These are phyloP conservation scores for Vulpes lagopus DNA, from an alignment of 2,113 vertebrate species.

Conservation along the genomic window DNA sequence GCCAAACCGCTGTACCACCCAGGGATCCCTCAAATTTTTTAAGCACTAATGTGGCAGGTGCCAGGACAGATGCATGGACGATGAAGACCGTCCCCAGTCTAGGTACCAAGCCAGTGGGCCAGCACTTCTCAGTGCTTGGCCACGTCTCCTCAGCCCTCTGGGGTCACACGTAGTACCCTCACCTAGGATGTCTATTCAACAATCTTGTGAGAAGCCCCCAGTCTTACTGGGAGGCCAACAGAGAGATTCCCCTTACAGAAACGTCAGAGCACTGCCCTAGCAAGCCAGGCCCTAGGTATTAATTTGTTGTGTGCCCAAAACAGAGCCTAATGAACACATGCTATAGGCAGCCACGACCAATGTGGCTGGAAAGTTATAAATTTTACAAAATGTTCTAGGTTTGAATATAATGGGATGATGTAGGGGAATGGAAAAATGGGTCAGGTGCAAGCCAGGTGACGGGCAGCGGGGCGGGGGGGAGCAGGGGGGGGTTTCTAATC, in stretches of 20 bases:
- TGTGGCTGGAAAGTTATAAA: background rate
- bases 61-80: background rate
- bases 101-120: background rate
- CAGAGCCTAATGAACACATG: background rate
- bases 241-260: background rate
- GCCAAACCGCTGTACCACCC: too few species aligned
- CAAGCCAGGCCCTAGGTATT: background rate
- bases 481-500: background rate
- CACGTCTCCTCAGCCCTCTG: background rate
- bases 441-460: rapidly evolving
- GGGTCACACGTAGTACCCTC: background rate
- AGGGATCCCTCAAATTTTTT: background rate
- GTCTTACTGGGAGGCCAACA: background rate
- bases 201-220: background rate
- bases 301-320: background rate
- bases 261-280: background rate
- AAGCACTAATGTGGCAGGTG: conserved; percentile 42
- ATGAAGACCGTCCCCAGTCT: background rate
- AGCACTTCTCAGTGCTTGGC: background rate
- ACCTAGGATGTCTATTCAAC: background rate
- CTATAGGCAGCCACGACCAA: background rate
- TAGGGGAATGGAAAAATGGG: background rate
- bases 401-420: background rate
- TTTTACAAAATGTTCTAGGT: background rate
- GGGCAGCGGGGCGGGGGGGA: rapidly evolving